Percentiles rank a stretch among this genome's conserved stretches.
These are phyloP conservation scores for Saccopteryx bilineata DNA, from an alignment of 2,113 vertebrate species.

Conservation along the genomic window DNA sequence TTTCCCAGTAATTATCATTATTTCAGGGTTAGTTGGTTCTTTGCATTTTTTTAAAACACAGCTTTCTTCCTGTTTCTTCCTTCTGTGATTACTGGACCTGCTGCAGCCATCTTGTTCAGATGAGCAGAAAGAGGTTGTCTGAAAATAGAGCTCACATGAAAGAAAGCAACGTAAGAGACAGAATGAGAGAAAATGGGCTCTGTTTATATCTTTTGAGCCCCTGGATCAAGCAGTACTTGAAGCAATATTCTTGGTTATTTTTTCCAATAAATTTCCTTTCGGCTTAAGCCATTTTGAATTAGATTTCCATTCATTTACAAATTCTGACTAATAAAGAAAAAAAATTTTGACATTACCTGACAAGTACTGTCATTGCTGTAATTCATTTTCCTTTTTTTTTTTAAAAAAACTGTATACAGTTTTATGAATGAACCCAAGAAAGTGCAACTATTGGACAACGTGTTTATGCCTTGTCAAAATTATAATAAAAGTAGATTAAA, in stretches of 20 bases:
- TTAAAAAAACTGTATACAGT: not conserved
- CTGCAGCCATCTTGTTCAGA: not conserved
- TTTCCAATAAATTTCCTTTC: slow-evolving; percentile 57
- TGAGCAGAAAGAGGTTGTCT: not conserved
- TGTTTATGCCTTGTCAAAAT: slow-evolving; percentile 22
- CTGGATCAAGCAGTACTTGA: slow-evolving; percentile 57
- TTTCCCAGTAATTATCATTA: not conserved
- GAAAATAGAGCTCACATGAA: slow-evolving; percentile 27
- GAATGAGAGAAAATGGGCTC: slow-evolving; percentile 4
- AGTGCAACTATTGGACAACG: slow-evolving; percentile 25
- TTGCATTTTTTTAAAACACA: slow-evolving; percentile 29
- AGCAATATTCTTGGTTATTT: not conserved
- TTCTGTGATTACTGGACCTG: not conserved
- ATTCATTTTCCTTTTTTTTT: slow-evolving; percentile 15
- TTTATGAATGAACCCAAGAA: slow-evolving; percentile 52
- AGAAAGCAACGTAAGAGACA: not conserved
- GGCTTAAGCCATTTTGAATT: slow-evolving; percentile 37
- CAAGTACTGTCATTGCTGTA: not conserved
- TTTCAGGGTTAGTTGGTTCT: not conserved
- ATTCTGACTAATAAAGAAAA: slow-evolving; percentile 39
- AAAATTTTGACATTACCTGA: slow-evolving; percentile 23
- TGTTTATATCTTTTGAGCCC: slow-evolving; percentile 15
- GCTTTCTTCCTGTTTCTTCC: not conserved
- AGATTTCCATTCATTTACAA: slow-evolving; percentile 52
- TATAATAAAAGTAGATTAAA: slow-evolving; percentile 55